Percentiles rank a stretch among this genome's conserved stretches.
Evolutionary conservation across 1,140 invertebrate species (phyloP).

Genomic region (Arion vulgaris): DNA sequence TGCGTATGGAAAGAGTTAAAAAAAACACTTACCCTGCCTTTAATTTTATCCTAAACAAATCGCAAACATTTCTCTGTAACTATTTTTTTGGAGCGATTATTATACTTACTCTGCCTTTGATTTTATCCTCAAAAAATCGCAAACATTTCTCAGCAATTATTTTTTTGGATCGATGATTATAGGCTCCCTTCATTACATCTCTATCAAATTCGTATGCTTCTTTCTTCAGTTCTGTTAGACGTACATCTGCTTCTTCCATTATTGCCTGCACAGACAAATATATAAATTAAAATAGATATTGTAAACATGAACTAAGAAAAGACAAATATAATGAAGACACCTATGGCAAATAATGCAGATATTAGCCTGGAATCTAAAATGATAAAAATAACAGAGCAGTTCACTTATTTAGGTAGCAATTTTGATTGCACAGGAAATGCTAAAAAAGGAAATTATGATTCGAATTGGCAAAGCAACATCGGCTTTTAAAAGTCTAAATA

Average conservation of each 20-base stretch:
- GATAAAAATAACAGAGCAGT: too few relatives aligned
- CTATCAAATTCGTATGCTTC: constrained; percentile 72
- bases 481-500: too few relatives aligned
- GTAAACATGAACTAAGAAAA: too few relatives aligned
- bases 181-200: constrained; percentile 70
- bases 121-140: constrained; percentile 71
- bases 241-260: constrained; percentile 71
- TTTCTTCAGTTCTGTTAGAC: constrained; percentile 71
- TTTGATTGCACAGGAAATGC: too few relatives aligned
- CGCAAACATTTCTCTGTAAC: constrained; percentile 70
- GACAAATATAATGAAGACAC: too few relatives aligned
- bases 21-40: constrained; percentile 68
- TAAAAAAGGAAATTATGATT: too few relatives aligned
- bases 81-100: constrained; percentile 66
- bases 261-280: constrained; percentile 59
- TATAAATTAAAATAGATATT: background rate
- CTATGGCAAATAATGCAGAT: too few relatives aligned
- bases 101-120: constrained; percentile 69
- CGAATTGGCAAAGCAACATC: too few relatives aligned
- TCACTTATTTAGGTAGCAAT: too few relatives aligned
- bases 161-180: constrained; percentile 66
- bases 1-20: too few relatives aligned
- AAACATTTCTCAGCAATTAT: constrained; percentile 71
- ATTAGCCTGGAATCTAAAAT: too few relatives aligned
- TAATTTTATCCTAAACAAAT: constrained; percentile 71